A percentile compares a stretch with the other conserved stretches of the same genome.
Conservation (phyloP, 2,888 invertebrate genomes). For the Melanostoma mellinum region DNA sequence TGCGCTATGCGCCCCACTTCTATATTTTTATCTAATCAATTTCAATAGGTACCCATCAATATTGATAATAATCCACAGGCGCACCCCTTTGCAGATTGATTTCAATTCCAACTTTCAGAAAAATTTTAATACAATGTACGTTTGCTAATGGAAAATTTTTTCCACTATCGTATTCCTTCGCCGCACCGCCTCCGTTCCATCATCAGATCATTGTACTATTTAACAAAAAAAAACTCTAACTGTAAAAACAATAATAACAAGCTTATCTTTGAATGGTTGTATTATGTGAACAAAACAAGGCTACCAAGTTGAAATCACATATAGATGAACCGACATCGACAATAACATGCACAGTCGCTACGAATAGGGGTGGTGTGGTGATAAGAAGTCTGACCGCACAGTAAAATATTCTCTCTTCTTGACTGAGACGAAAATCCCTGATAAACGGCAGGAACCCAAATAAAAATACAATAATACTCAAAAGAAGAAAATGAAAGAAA, state of each 20-base stretch:
- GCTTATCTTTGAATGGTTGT: constrained; percentile 63
- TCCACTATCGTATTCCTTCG: constrained; percentile 40
- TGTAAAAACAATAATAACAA: constrained; percentile 60
- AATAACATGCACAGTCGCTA: neutral
- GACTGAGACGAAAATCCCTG: constrained; percentile 42
- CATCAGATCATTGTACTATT: constrained; percentile 59
- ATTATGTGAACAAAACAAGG: constrained; percentile 64
- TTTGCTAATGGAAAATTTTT: constrained; percentile 42
- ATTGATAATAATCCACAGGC: constrained; percentile 28
- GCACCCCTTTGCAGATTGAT: constrained; percentile 41
- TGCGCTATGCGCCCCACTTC: too few species aligned
- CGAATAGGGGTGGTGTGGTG: constrained; percentile 11
- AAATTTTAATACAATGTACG: neutral
- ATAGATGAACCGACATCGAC: constrained; percentile 18
- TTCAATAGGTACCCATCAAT: constrained; percentile 12
- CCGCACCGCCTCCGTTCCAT: constrained; percentile 29
- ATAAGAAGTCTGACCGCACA: constrained; percentile 36
- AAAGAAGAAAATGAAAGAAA: constrained; percentile 1
- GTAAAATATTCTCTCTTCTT: constrained; percentile 13
- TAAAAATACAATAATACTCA: constrained; percentile 20
- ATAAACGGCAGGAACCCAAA: constrained; percentile 41
- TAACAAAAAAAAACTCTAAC: constrained; percentile 31
- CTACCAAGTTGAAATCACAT: constrained; percentile 52
- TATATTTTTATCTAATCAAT: constrained; percentile 53
- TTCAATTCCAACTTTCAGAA: constrained; percentile 26